Conservation (phyloP, 2,888 invertebrate species). For the Acleris literana region DNA sequence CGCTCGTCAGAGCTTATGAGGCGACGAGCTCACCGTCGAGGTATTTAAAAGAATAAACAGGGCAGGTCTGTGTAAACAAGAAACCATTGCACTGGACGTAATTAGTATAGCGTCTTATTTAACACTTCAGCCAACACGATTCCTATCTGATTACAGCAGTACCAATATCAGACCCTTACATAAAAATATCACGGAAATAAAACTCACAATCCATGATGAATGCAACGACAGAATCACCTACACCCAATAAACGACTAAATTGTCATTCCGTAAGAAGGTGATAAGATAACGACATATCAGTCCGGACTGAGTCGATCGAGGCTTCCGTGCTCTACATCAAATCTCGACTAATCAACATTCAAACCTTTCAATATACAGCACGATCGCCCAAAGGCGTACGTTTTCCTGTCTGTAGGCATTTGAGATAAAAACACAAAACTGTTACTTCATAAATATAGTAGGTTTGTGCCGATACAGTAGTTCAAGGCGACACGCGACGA, state of each 20-base stretch:
- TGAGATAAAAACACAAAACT: constrained; percentile 17
- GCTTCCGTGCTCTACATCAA: neutral
- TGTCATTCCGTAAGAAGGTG: constrained; percentile 54
- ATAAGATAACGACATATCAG: constrained; percentile 62
- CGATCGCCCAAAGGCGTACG: constrained; percentile 6
- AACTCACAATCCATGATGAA: constrained; percentile 64
- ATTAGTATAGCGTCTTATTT: no score
- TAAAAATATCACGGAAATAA: constrained; percentile 34
- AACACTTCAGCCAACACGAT: neutral
- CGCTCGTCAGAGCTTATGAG: no score
- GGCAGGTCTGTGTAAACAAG: no score
- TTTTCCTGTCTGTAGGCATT: constrained; percentile 8
- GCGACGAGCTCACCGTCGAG: no score
- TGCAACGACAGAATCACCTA: constrained; percentile 50
- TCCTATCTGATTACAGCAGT: neutral
- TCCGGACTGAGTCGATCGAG: constrained; percentile 45
- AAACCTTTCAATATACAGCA: constrained; percentile 9
- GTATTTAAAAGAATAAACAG: no score
- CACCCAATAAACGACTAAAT: constrained; percentile 53
- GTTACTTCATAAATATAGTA: neutral
- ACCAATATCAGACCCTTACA: neutral
- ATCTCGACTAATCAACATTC: constrained; percentile 39
- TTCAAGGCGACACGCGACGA: neutral
- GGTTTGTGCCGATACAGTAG: neutral
- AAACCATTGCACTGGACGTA: no score